These are phyloP conservation scores for Protonibea diacanthus DNA, from an alignment of 2,797 vertebrate genomes.

Conservation along the genomic window DNA sequence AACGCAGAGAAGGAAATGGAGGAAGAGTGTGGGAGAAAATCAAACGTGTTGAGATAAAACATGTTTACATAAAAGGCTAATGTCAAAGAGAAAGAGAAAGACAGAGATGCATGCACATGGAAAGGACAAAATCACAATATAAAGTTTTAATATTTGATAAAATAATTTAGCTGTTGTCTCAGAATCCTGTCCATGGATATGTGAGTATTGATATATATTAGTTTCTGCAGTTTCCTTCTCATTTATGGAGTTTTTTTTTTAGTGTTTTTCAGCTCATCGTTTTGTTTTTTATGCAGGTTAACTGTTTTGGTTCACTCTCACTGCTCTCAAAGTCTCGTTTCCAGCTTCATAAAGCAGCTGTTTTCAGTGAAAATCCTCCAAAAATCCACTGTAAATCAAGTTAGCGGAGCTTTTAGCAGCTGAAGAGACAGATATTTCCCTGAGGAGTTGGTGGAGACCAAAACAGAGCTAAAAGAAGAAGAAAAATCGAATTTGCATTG, in stretches of 20 bases:
- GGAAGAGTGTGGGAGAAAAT: constrained; percentile 11
- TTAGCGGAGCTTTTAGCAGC: background rate
- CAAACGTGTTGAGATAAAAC: constrained; percentile 30
- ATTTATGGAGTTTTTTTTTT: too few species aligned
- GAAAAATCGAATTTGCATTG: too few species aligned
- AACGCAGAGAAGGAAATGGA: constrained; percentile 11
- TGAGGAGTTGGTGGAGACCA: too few species aligned
- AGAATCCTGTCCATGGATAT: too few species aligned
- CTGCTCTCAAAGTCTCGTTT: background rate
- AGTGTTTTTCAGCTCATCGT: background rate
- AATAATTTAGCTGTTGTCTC: background rate
- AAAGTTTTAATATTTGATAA: background rate
- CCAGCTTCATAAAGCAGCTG: too few species aligned
- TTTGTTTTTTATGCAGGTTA: background rate
- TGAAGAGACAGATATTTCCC: background rate
- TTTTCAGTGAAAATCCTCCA: background rate
- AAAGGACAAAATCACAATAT: background rate
- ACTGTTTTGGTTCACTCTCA: background rate
- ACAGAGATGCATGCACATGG: background rate
- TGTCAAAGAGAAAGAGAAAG: background rate
- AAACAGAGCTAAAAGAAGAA: too few species aligned
- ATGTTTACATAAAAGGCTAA: constrained; percentile 38
- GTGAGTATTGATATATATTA: too few species aligned
- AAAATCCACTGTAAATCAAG: background rate
- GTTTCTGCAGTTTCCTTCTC: too few species aligned